A percentile compares a stretch with the other conserved stretches of the same genome.
Conservation (phyloP, 1,140 invertebrate genomes). For the Pseudomyrmex pallidus region DNA sequence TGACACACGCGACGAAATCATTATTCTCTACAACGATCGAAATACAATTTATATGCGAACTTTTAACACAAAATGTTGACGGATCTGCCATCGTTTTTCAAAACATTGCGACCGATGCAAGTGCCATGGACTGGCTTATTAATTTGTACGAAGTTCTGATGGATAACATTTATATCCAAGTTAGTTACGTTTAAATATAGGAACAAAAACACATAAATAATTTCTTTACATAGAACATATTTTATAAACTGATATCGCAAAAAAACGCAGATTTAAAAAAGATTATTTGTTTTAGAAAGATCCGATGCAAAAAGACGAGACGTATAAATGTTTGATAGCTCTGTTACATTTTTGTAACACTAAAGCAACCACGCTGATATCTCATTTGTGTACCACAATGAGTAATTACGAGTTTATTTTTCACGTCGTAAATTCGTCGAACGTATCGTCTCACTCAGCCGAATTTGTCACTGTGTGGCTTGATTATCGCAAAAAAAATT, state of each 20-base stretch:
- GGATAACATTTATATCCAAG: slow-evolving; percentile 46
- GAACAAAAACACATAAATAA: neutral
- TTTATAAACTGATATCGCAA: neutral
- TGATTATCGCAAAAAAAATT: slow-evolving; percentile 37
- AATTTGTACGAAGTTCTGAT: slow-evolving; percentile 59
- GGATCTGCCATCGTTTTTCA: slow-evolving; percentile 35
- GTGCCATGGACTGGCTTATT: neutral
- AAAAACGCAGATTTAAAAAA: neutral
- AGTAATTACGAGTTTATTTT: slow-evolving; percentile 56
- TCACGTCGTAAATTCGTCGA: neutral
- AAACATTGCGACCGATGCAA: neutral
- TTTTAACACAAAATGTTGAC: slow-evolving; percentile 58
- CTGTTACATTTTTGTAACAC: slow-evolving; percentile 58
- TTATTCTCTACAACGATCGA: slow-evolving; percentile 18
- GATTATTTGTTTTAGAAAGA: slow-evolving; percentile 29
- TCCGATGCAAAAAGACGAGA: slow-evolving; percentile 6
- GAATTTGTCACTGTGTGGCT: slow-evolving; percentile 60
- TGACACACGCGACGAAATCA: slow-evolving; percentile 29
- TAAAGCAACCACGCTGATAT: slow-evolving; percentile 12
- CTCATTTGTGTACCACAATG: slow-evolving; percentile 51
- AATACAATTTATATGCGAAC: slow-evolving; percentile 60
- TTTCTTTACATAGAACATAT: too few relatives aligned
- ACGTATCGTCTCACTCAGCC: slow-evolving; percentile 13
- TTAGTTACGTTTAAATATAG: slow-evolving; percentile 33
- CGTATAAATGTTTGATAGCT: slow-evolving; percentile 53